Base-by-base conservation (phyloP, 2,888 invertebrate genomes). In the Tiphia femorata region DNA sequence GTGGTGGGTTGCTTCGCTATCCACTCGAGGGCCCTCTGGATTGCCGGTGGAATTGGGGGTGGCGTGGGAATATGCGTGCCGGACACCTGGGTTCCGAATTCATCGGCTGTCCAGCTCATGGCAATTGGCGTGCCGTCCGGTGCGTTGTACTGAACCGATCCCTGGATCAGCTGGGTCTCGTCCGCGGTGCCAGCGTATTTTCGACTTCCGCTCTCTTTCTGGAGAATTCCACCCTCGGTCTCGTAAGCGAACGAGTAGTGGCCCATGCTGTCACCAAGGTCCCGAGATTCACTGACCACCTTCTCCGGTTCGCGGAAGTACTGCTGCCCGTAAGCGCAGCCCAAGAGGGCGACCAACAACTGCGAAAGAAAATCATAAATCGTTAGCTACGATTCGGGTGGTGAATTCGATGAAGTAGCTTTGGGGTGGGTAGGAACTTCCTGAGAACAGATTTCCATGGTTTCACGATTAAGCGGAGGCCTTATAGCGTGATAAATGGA, bases 51-150 rank as follows among this genome's bases (percentile, higher is more conserved):
- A 10, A 83, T 82, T 0, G 83, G 83, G 1, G 83, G 83, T 1
- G 83, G 81, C 1, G 81, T 82, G 2, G 83, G 83, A 3, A 83
- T 43, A 46, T 83, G 82, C 25, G 72, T 73, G 3, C 81, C 81
- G 1, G 74, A 71, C 5, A 83, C 81, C 61, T 81, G 83, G 7
- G 81, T 68, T 0, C 83, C 83, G 29, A 77, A 83, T 44, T 83
- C 83, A 37, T 83, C 83, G 23, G 83, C 83, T 0, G 83, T 82
- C 83, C 83, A 83, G 54, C 83, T 83, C 23, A 81, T 58, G 7
- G 83, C 79, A 20, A 83, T 76, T 2, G 83, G 83, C 0, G 82
- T 82, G 7, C 83, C 83, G 48, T 83, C 83, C 0, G 83, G 83
- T 0, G 83, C 83, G 48, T 82, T 83, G 64, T 83, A 83, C 50